Evolutionary conservation across 2,888 invertebrate species (phyloP).

Genomic region (Acanthoscelides obtectus): DNA sequence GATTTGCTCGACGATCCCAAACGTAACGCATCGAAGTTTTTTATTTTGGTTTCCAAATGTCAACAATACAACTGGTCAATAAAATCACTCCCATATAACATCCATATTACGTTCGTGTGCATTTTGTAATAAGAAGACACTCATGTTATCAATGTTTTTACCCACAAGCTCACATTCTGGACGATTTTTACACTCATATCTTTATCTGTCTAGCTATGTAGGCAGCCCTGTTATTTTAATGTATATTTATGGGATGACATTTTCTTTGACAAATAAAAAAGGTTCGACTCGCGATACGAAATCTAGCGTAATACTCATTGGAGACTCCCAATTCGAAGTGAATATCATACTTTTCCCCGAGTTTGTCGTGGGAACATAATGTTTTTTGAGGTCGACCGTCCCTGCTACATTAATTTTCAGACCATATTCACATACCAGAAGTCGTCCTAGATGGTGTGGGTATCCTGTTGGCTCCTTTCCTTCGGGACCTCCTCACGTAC

Average conservation of each 20-base stretch:
- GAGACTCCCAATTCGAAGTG: background rate
- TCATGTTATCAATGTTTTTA: conserved; percentile 11
- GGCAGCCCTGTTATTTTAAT: conserved; percentile 40
- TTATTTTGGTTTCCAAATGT: background rate
- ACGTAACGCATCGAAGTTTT: background rate
- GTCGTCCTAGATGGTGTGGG: conserved; percentile 76
- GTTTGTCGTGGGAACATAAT: conserved; percentile 4
- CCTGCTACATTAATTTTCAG: conserved; percentile 9
- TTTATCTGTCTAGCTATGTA: conserved; percentile 28
- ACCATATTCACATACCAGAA: conserved; percentile 61
- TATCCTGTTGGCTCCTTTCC: conserved; percentile 86
- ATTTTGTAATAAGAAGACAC: background rate
- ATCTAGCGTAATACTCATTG: background rate
- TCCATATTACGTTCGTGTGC: background rate
- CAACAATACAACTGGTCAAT: conserved; percentile 17
- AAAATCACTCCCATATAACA: conserved; percentile 8
- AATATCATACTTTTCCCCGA: background rate
- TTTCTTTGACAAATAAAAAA: conserved; percentile 32
- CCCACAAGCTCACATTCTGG: conserved; percentile 13
- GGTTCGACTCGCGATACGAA: conserved; percentile 23
- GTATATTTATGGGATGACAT: conserved; percentile 34
- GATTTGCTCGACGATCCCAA: background rate
- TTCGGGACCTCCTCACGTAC: conserved; percentile 85
- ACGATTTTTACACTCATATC: conserved; percentile 29
- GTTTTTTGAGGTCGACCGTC: conserved; percentile 16